phyloP scores from a whole-genome alignment of 2,113 vertebrate species.

The Cynocephalus volans region DNA sequence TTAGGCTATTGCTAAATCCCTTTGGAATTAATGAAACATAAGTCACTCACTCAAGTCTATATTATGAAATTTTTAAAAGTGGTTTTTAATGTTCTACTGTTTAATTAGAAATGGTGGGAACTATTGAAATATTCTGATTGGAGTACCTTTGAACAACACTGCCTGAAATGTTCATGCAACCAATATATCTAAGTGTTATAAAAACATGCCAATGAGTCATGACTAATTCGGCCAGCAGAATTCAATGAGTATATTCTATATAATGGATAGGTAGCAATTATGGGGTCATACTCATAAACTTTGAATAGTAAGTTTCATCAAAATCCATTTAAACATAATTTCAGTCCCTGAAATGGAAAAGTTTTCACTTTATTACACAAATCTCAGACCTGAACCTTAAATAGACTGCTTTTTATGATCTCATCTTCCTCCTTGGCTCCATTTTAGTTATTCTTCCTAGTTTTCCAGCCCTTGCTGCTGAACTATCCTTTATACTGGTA shows the following conservation, averaged over 20 bases:
- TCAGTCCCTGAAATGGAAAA: conserved; percentile 68
- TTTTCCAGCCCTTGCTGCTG: conserved; percentile 64
- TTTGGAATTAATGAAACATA: conserved; percentile 71
- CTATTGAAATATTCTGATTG: conserved; percentile 64
- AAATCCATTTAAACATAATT: conserved; percentile 75
- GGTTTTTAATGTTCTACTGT: conserved; percentile 62
- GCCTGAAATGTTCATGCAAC: conserved; percentile 68
- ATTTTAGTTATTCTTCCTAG: conserved; percentile 74
- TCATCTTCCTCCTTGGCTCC: conserved; percentile 69
- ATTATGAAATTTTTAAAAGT: conserved; percentile 62
- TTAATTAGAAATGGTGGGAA: conserved; percentile 72
- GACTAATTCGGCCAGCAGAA: conserved; percentile 69
- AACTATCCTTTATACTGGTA: conserved; percentile 69
- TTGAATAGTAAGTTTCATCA: conserved; percentile 75
- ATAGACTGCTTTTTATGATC: conserved; percentile 71
- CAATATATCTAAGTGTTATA: conserved; percentile 72
- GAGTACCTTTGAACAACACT: conserved; percentile 68
- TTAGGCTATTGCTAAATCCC: conserved; percentile 67
- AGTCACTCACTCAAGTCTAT: conserved; percentile 52
- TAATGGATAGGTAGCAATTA: conserved; percentile 75
- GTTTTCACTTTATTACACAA: conserved; percentile 72
- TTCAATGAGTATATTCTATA: conserved; percentile 50
- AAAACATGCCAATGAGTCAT: conserved; percentile 71
- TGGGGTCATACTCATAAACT: conserved; percentile 53
- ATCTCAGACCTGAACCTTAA: conserved; percentile 71